Evolutionary conservation across 2,888 invertebrate genomes (phyloP).

Genomic region (Tipula vernalis): DNA sequence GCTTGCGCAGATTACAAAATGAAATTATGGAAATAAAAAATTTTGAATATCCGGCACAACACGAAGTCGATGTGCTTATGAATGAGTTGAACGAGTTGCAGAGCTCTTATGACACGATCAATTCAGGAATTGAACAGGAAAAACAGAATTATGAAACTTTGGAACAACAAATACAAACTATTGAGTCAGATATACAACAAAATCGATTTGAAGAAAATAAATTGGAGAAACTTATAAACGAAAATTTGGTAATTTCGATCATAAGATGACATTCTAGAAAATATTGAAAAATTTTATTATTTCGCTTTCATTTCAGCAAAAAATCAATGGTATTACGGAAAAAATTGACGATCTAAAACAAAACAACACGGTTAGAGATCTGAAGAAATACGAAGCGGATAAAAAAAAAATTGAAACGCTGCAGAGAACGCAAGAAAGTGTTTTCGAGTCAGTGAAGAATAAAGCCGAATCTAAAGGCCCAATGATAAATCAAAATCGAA

Average conservation of each 20-base stretch:
- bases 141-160: neutral
- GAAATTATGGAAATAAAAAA: slow-evolving; percentile 27
- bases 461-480: slow-evolving; percentile 20
- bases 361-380: neutral
- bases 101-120: neutral
- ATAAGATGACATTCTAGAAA: neutral
- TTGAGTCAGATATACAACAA: neutral
- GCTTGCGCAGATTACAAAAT: slow-evolving; percentile 19
- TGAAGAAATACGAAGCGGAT: neutral
- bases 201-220: neutral
- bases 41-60: slow-evolving; percentile 27
- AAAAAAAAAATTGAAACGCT: neutral
- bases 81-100: slow-evolving; percentile 13
- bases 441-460: neutral
- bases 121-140: neutral
- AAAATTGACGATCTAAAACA: neutral
- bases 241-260: neutral
- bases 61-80: slow-evolving; percentile 28
- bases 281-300: neutral
- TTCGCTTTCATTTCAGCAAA: neutral
- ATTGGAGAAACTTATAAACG: neutral
- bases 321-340: neutral
- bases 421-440: neutral
- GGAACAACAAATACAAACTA: neutral
- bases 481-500: slow-evolving; percentile 27